These are phyloP conservation scores for Odobenus rosmarus DNA, from an alignment of 2,113 vertebrate genomes.

Conservation along the genomic window DNA sequence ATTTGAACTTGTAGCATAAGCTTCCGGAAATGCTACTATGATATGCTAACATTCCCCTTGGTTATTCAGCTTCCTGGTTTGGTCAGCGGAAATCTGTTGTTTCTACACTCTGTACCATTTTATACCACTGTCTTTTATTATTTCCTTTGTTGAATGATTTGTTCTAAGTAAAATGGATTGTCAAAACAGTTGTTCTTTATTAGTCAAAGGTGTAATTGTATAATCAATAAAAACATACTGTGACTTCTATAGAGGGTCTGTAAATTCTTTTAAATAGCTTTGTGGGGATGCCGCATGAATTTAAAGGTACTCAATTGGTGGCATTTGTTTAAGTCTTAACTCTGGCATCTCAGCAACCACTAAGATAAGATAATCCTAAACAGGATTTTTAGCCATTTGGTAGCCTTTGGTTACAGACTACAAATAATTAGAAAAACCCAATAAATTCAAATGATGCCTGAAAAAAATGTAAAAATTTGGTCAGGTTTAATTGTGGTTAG, in stretches of 20 bases:
- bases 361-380: not conserved
- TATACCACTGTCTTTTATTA: not conserved
- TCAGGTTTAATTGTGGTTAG: slow-evolving; percentile 20
- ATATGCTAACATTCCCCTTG: not conserved
- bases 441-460: slow-evolving; percentile 20
- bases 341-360: not conserved
- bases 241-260: not conserved
- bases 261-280: not conserved
- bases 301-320: not conserved
- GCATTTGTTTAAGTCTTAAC: slow-evolving; percentile 18
- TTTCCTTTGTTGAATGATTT: not conserved
- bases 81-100: not conserved
- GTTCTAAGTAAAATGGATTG: slow-evolving; percentile 29
- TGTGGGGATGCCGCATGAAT: not conserved
- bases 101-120: not conserved
- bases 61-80: not conserved
- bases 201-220: slow-evolving; percentile 8
- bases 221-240: not conserved
- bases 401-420: not conserved
- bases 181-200: slow-evolving; percentile 33
- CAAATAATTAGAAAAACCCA: not conserved
- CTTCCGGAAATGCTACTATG: not conserved
- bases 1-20: not conserved
- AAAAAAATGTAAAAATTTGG: not conserved
- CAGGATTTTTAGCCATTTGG: not conserved